Base-by-base conservation (phyloP, 2,888 invertebrate species). In the Ashinkailepas kermadecensis region DNA sequence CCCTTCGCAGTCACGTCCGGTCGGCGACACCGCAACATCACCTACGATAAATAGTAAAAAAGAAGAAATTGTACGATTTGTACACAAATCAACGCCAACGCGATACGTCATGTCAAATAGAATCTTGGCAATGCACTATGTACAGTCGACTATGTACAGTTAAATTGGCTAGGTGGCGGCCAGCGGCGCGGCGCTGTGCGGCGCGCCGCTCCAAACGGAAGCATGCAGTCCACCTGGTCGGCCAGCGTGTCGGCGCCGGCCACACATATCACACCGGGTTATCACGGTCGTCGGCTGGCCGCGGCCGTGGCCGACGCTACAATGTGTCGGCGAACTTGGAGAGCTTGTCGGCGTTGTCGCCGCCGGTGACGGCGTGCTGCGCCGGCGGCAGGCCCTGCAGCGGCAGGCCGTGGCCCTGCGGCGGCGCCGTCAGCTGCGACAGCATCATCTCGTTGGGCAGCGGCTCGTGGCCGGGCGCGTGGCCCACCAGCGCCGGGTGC, bases 311-410 rank as follows among this genome's bases (percentile, higher is more conserved):
- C 58, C 58, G 10, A 13, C 10, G 79, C 85, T 86, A 87, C 84
- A 89, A 87, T 80, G 87, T 87, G 83, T 97, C 97, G 87, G 96
- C 96, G 90, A 95, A 96, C 90, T 96, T 96, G 86, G 94, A 94
- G 87, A 97, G 92, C 90, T 96, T 95, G 91, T 97, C 97, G 85
- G 83, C 83, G 86, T 84, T 83, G 85, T 84, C 84, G 84, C 84
- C 85, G 82, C 85, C 84, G 81, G 84, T 84, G 81, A 84, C 84
- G 80, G 85, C 85, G 65, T 85, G 85, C 64, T 85, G 85, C 78
- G 85, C 84, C 86, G 83, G 86, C 82, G 82, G 86, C 85, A 74
- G 87, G 86, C 89, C 88, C 83, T 89, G 90, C 86, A 39, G 87
- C 84, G 88, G 90, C 84, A 86, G 89, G 83, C 88, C 86, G 85